These are phyloP conservation scores for Matsumyia berberina DNA, from an alignment of 2,888 invertebrate species.

Conservation along the genomic window DNA sequence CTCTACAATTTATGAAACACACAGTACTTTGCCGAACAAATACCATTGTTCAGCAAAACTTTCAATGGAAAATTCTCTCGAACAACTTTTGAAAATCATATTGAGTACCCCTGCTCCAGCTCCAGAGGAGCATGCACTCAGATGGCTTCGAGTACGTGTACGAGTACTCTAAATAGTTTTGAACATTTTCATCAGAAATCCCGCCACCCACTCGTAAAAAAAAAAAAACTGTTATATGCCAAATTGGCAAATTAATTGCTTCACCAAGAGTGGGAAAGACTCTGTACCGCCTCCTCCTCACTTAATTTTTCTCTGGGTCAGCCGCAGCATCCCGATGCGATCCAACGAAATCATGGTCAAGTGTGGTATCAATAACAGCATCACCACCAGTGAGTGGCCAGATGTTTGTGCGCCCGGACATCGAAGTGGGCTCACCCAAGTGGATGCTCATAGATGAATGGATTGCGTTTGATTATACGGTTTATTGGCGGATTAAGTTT, in stretches of 20 bases:
- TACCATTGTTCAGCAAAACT: not conserved
- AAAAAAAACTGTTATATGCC: slow-evolving; percentile 16
- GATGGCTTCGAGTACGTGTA: no score
- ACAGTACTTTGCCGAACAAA: not conserved
- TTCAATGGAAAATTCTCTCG: not conserved
- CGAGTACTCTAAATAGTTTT: slow-evolving; percentile 20
- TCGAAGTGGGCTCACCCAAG: slow-evolving; percentile 33
- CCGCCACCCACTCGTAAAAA: slow-evolving; percentile 13
- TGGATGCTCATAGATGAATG: slow-evolving; percentile 44
- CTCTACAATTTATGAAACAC: slow-evolving; percentile 30
- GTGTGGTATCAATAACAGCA: slow-evolving; percentile 44
- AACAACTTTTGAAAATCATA: not conserved
- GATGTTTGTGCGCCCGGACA: slow-evolving; percentile 5
- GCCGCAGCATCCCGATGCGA: not conserved
- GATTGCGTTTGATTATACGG: slow-evolving; percentile 39
- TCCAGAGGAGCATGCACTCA: not conserved
- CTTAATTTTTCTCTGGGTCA: not conserved
- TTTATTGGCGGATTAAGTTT: slow-evolving; percentile 48
- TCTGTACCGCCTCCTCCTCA: not conserved
- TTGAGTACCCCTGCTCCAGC: not conserved
- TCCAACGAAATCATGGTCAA: slow-evolving; percentile 35
- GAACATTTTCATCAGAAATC: slow-evolving; percentile 7
- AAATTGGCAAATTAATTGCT: slow-evolving; percentile 50
- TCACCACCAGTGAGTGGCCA: not conserved
- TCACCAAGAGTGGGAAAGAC: slow-evolving; percentile 1